Conservation (phyloP, 2,888 invertebrate genomes). For the Epinotia demarniana region DNA sequence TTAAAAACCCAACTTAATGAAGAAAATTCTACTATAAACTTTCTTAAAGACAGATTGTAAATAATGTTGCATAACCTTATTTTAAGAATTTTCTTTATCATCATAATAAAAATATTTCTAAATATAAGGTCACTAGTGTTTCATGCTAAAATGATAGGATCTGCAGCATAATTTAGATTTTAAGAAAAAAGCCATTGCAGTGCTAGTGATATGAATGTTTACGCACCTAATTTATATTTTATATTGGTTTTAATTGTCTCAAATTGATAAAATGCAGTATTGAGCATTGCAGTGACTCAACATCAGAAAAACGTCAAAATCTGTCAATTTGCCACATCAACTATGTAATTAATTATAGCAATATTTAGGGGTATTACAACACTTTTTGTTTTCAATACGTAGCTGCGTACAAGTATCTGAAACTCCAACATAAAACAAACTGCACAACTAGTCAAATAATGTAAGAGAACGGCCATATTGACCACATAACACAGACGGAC, state of each 20-base stretch:
- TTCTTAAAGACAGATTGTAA: background rate
- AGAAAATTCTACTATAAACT: background rate
- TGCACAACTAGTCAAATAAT: constrained; percentile 60
- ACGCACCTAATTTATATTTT: background rate
- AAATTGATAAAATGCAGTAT: constrained; percentile 51
- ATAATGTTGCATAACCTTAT: background rate
- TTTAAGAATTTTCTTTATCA: background rate
- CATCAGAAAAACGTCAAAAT: constrained; percentile 81
- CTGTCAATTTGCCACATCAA: constrained; percentile 83
- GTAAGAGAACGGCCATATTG: constrained; percentile 81
- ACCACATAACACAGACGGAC: constrained; percentile 65
- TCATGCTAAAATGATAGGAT: background rate
- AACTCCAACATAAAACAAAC: constrained; percentile 32
- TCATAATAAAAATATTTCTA: constrained; percentile 3
- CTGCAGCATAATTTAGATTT: background rate
- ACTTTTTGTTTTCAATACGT: constrained; percentile 6
- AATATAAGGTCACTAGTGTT: constrained; percentile 3
- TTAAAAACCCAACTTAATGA: background rate
- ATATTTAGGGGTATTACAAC: constrained; percentile 24
- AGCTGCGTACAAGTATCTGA: constrained; percentile 6
- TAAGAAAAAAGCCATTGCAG: background rate
- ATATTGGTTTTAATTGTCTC: constrained; percentile 40
- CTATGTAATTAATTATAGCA: constrained; percentile 47
- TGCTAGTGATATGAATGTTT: background rate
- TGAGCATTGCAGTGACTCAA: constrained; percentile 50